A percentile compares a stretch with the other conserved stretches of the same genome.
These are phyloP conservation scores for Diphyllodes magnificus DNA, from an alignment of 2,113 vertebrate species.

Conservation along the genomic window DNA sequence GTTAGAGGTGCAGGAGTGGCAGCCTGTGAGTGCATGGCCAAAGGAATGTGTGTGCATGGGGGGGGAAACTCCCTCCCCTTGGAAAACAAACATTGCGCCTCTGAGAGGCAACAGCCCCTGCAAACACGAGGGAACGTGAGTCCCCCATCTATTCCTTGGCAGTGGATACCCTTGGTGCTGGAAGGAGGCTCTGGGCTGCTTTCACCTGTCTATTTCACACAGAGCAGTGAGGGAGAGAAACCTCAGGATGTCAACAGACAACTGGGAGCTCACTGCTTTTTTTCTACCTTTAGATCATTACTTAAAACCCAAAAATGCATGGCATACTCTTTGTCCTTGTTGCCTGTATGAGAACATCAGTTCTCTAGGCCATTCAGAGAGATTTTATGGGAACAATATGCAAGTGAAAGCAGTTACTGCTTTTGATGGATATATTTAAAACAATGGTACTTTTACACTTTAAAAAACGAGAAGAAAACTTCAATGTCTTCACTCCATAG, in stretches of 20 bases:
- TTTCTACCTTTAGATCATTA: not conserved
- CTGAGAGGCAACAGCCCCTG: not conserved
- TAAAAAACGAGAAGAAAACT: not conserved
- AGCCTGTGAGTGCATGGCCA: not conserved
- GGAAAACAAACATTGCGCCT: slow-evolving; percentile 23
- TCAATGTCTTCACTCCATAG: not conserved
- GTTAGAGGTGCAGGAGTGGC: not conserved
- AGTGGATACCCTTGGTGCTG: not conserved
- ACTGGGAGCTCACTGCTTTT: not conserved
- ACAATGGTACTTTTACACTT: not conserved
- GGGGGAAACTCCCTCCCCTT: not conserved
- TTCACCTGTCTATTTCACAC: not conserved
- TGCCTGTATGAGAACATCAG: not conserved
- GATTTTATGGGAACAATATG: not conserved
- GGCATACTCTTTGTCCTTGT: not conserved
- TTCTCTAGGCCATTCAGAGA: not conserved
- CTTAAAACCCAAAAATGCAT: not conserved
- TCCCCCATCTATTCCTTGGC: not conserved
- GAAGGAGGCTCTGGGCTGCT: not conserved
- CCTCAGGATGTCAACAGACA: not conserved
- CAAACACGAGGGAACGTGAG: not conserved
- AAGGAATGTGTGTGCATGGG: not conserved
- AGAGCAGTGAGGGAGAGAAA: not conserved
- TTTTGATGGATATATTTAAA: not conserved
- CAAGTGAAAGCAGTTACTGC: not conserved